Percentiles rank a stretch among this genome's conserved stretches.
Conservation (phyloP, 1,140 invertebrate species). For the Leptoteleia sp. region DNA sequence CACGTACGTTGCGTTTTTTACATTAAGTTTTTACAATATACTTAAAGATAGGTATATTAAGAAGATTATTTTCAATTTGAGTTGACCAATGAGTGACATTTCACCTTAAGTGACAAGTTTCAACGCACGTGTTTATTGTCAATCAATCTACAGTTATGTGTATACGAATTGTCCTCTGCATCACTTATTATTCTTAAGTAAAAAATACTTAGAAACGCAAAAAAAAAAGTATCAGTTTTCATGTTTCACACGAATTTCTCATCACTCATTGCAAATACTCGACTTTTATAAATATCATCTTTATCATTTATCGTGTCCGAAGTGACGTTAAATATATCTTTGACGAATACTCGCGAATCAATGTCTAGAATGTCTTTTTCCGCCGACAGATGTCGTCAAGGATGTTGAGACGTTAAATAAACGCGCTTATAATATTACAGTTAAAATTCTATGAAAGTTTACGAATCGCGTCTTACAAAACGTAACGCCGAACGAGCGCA, state of each 20-base stretch:
- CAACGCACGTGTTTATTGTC: slow-evolving; percentile 66
- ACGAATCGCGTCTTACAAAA: slow-evolving; percentile 53
- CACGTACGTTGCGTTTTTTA: too few species aligned
- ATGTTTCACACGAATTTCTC: slow-evolving; percentile 58
- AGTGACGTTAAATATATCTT: slow-evolving; percentile 63
- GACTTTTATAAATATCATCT: slow-evolving; percentile 62
- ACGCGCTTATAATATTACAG: slow-evolving; percentile 56
- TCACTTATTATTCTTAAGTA: slow-evolving; percentile 62
- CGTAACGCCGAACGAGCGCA: slow-evolving; percentile 29
- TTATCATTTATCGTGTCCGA: slow-evolving; percentile 53
- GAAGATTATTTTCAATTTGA: too few species aligned
- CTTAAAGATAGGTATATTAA: too few species aligned
- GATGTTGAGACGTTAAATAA: slow-evolving; percentile 46
- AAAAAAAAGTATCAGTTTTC: slow-evolving; percentile 35
- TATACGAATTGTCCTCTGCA: slow-evolving; percentile 55
- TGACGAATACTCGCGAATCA: slow-evolving; percentile 59
- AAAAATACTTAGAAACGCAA: slow-evolving; percentile 65
- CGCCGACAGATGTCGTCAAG: neutral
- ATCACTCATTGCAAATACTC: slow-evolving; percentile 59
- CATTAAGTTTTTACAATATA: too few species aligned
- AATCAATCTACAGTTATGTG: slow-evolving; percentile 59
- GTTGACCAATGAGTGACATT: too few species aligned
- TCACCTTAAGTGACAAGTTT: slow-evolving; percentile 48
- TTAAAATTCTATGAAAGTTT: slow-evolving; percentile 55
- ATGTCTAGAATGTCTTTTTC: slow-evolving; percentile 44